Conservation (phyloP, 2,888 invertebrate species). For the Andrena haemorrhoa region DNA sequence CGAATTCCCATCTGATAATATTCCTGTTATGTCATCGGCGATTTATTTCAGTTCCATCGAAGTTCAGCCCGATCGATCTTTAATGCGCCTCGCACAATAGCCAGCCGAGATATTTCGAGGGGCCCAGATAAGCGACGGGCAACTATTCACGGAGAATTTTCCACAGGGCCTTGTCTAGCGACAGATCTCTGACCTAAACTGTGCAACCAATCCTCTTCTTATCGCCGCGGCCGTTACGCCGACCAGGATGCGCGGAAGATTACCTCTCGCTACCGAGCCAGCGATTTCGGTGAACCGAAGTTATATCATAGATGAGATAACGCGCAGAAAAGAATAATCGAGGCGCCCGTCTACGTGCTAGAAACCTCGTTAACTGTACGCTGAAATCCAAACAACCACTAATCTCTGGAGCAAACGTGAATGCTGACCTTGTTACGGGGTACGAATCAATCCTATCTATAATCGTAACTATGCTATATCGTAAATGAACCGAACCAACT, state of each 20-base stretch:
- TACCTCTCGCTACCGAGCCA: neutral
- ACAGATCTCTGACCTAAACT: neutral
- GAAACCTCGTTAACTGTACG: neutral
- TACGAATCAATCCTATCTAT: no score
- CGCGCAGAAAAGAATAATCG: neutral
- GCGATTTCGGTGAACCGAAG: neutral
- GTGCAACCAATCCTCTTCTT: neutral
- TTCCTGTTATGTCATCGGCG: neutral
- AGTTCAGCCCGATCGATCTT: neutral
- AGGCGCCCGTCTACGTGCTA: neutral
- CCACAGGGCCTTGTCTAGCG: neutral
- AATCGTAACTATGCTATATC: no score
- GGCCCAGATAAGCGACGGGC: neutral
- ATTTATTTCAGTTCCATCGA: neutral
- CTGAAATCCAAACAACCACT: neutral
- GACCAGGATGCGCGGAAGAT: neutral
- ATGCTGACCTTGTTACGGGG: neutral
- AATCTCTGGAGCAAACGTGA: neutral
- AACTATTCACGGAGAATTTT: slow-evolving; percentile 1
- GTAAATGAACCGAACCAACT: no score
- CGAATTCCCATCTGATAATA: neutral
- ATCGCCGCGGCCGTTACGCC: neutral
- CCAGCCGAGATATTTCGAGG: neutral
- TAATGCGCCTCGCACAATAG: neutral
- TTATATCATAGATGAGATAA: slow-evolving; percentile 36